Conservation (phyloP, 1,140 invertebrate genomes). For the Papilio dardanus region DNA sequence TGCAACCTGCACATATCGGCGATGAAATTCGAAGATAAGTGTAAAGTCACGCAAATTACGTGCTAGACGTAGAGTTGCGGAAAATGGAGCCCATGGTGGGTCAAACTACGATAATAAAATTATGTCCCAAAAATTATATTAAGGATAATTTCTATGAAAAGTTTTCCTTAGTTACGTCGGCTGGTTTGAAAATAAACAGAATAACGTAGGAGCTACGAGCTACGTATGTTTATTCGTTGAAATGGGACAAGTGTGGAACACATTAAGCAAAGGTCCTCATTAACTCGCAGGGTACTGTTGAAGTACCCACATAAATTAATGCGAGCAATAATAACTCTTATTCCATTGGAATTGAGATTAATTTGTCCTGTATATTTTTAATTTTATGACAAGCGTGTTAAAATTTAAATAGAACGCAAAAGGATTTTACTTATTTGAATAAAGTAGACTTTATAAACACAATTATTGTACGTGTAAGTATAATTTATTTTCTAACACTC, state of each 20-base stretch:
- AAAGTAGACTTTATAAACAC: not conserved
- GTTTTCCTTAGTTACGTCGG: not conserved
- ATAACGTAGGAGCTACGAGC: not conserved
- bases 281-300: slow-evolving; percentile 6
- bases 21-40: too few relatives aligned
- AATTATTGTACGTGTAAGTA: too few relatives aligned
- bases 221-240: not conserved
- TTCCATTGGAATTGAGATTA: not conserved
- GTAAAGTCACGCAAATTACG: too few relatives aligned
- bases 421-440: not conserved
- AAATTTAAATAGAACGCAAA: not conserved
- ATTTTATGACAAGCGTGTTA: slow-evolving; percentile 1
- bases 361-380: not conserved
- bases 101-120: not conserved
- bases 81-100: too few relatives aligned
- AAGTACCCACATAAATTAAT: not conserved
- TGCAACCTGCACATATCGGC: too few relatives aligned
- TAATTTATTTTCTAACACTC: too few relatives aligned
- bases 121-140: not conserved
- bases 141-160: slow-evolving; percentile 1
- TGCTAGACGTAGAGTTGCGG: too few relatives aligned
- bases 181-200: slow-evolving; percentile 18
- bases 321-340: not conserved
- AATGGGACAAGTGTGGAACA: slow-evolving; percentile 19
- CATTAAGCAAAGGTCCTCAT: slow-evolving; percentile 12